phyloP scores from a whole-genome alignment of 2,888 invertebrate species.

The Folsomia manolachei region DNA sequence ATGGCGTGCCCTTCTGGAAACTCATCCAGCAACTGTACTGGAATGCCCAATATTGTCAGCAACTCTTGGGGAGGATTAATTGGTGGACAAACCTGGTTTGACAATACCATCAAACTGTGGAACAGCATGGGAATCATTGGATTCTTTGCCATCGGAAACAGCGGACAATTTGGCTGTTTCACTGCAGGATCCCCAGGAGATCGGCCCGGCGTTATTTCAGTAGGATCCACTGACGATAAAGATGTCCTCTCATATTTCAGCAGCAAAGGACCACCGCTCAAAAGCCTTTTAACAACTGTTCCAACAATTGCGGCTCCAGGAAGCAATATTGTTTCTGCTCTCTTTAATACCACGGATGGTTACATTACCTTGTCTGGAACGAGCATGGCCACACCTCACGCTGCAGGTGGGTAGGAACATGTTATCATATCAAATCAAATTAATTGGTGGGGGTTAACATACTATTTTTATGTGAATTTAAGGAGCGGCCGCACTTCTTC shows the following conservation, averaged over 20 bases:
- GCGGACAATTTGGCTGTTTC: neutral
- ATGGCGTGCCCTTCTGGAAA: constrained; percentile 1
- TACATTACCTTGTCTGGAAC: neutral
- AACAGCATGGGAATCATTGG: neutral
- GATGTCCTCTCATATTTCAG: neutral
- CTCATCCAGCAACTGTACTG: neutral
- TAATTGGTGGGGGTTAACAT: too few relatives aligned
- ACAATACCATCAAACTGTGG: constrained; percentile 1
- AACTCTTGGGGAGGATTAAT: constrained; percentile 4
- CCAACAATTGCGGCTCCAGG: neutral
- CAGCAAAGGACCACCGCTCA: neutral
- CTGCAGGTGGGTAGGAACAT: neutral
- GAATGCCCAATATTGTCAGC: neutral
- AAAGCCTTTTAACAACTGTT: neutral
- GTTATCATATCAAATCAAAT: too few relatives aligned
- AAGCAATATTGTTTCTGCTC: neutral
- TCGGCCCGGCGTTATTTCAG: neutral
- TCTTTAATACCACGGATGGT: neutral
- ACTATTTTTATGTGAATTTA: too few relatives aligned
- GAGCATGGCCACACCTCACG: neutral
- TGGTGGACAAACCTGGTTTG: neutral
- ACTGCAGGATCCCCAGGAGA: constrained; percentile 8
- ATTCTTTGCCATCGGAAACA: constrained; percentile 1
- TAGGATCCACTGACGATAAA: neutral
- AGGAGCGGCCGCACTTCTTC: neutral